phyloP scores from a whole-genome alignment of 1,140 invertebrate species.

The Leptinotarsa defecta region DNA sequence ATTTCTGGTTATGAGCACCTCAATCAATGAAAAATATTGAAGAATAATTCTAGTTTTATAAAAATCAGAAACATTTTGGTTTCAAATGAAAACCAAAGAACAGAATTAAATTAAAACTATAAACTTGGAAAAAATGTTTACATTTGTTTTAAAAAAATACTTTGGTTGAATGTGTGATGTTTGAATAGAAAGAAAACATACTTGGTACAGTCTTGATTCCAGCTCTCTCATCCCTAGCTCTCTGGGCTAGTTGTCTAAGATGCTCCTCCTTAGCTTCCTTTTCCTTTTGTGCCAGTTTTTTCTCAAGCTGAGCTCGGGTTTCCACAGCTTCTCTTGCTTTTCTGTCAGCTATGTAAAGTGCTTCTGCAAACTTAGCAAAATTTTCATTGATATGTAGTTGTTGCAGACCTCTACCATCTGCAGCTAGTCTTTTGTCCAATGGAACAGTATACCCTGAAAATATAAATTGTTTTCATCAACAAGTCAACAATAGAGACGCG shows the following conservation, averaged over 20 bases:
- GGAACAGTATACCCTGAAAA: constrained; percentile 89
- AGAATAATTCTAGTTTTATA: no score
- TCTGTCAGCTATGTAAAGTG: constrained; percentile 96
- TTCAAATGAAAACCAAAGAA: no score
- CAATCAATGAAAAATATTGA: no score
- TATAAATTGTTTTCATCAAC: not conserved
- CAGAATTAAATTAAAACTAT: no score
- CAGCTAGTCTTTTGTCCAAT: constrained; percentile 95
- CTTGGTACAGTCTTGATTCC: constrained; percentile 67
- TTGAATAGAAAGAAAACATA: constrained; percentile 17
- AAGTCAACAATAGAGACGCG: no score
- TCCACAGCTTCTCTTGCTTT: constrained; percentile 97
- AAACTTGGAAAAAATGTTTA: no score
- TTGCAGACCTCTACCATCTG: constrained; percentile 95
- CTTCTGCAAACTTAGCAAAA: constrained; percentile 97
- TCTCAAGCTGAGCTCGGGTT: constrained; percentile 92
- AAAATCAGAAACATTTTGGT: no score
- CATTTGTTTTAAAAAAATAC: not conserved
- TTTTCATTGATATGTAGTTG: constrained; percentile 99
- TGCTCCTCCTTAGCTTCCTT: constrained; percentile 98
- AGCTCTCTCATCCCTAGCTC: constrained; percentile 92
- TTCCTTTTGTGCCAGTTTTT: constrained; percentile 95
- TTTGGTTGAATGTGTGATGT: no score
- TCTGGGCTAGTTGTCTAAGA: constrained; percentile 88
- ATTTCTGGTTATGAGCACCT: no score